Percentiles rank a stretch among this genome's conserved stretches.
These are phyloP conservation scores for Rhinoraja longicauda DNA, from an alignment of 2,797 vertebrate genomes.

Conservation along the genomic window DNA sequence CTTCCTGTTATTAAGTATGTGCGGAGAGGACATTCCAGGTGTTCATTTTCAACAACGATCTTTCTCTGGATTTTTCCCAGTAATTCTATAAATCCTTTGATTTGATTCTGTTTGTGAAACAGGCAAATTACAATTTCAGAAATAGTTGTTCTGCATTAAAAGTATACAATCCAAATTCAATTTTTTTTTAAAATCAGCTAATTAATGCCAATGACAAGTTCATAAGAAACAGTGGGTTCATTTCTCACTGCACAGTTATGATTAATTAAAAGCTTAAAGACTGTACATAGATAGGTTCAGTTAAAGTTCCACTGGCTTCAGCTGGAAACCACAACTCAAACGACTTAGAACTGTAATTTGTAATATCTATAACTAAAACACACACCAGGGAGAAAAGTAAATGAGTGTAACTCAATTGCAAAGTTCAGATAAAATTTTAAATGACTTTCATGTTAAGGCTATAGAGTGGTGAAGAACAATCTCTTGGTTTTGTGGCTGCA, in stretches of 20 bases:
- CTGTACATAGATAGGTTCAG: background rate
- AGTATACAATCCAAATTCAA: background rate
- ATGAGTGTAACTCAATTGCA: background rate
- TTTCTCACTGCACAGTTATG: background rate
- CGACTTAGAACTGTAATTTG: background rate
- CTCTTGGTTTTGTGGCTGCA: background rate
- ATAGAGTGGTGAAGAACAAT: background rate
- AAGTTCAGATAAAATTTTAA: constrained; percentile 17
- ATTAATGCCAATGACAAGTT: constrained; percentile 9
- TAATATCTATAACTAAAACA: background rate
- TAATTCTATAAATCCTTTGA: constrained; percentile 35
- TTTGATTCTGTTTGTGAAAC: constrained; percentile 35
- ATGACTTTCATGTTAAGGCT: background rate
- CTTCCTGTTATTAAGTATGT: constrained; percentile 38
- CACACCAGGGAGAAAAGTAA: background rate
- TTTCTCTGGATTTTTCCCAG: constrained; percentile 39
- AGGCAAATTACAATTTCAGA: constrained; percentile 31
- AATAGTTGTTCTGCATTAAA: constrained; percentile 20
- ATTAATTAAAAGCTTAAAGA: background rate
- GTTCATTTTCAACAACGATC: constrained; percentile 33
- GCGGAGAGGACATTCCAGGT: constrained; percentile 36
- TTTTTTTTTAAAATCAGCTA: background rate
- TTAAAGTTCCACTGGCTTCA: background rate
- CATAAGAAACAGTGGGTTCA: background rate
- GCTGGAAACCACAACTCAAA: background rate